Base-by-base conservation (phyloP, 2,797 vertebrate species). In the Labeo calbasu region DNA sequence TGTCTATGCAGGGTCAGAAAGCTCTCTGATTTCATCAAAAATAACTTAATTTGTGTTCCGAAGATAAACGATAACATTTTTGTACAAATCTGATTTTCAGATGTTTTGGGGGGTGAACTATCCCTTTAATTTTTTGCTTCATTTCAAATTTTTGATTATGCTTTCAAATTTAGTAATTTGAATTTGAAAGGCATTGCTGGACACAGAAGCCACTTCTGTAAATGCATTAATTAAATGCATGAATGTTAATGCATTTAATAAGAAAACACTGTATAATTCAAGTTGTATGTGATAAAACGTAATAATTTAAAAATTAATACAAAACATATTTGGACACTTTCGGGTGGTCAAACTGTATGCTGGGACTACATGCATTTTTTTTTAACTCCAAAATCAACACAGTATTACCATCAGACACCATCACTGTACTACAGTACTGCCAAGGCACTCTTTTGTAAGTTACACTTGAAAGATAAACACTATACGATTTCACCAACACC, bases 401-500 rank as follows among this genome's bases (percentile, higher is more conserved):
- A 28, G 14, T 32, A 50, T 50, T 28, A 19, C 57, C 21, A 5
- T 14, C 15, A 32, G 43, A 19, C n/a, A 25, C 15, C n/a, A 48
- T 25, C 14, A 50, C 43, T 48, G 23, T 48, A 43, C n/a, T 77
- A 48, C 11, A 3, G 25, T 48, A 19, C 59, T 1, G 3, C 17
- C 19, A 13, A 0, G 12, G 2, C 2, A 6, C 46, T 66, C 61
- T 68, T 68, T 68, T 21, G 15, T 65, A 79, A 65, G 46, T 10
- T 50, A 23, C 43, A 21, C 17, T 40, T 68, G 11, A 51, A 53
- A 66, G 13, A 78, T 4, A 68, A 79, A 68, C 46, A 50, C 46
- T 28, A 32, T 17, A 53, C 66, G 63, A 63, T 53, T 57, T 84
- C 66, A 23, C 14, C 55, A 65, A 63, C 77, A 72, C 55, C 46